Percentiles rank a stretch among this genome's conserved stretches.
These are phyloP conservation scores for Hapalemur alaotrensis DNA, from an alignment of 2,797 vertebrate genomes.

Conservation along the genomic window DNA sequence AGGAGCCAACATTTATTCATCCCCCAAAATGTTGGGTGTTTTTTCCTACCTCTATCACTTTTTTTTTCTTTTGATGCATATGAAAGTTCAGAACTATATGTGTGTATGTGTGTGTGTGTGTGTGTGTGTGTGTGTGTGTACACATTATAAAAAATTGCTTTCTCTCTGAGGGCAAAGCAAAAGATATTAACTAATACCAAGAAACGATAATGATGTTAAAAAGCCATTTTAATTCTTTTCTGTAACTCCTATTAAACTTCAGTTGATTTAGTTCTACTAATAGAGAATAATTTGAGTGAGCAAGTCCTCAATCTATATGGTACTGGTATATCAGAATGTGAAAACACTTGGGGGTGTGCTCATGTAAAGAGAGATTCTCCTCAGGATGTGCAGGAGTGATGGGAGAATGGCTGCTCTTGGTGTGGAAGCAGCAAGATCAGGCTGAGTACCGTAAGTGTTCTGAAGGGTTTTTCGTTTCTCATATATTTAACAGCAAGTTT, in stretches of 20 bases:
- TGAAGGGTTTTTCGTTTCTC: background rate
- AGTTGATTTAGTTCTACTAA: background rate
- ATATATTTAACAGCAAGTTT: background rate
- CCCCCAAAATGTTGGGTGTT: background rate
- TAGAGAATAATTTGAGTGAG: background rate
- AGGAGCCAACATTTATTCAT: background rate
- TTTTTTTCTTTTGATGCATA: background rate
- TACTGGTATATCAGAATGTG: background rate
- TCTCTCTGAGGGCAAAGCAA: background rate
- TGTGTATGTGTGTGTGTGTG: background rate
- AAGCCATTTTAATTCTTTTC: background rate
- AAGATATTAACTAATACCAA: background rate
- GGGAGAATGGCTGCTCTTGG: no score
- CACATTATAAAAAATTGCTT: background rate
- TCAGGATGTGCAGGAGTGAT: background rate
- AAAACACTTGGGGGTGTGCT: background rate
- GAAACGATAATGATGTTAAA: background rate
- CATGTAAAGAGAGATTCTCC: background rate
- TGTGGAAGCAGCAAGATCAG: background rate
- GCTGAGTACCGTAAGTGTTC: background rate
- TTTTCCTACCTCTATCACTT: background rate
- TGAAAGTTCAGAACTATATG: background rate
- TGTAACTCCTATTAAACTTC: background rate
- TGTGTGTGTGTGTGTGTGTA: background rate
- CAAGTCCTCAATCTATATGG: background rate